These are phyloP conservation scores for Flabesymbios commensalis DNA, from an alignment of 2,888 invertebrate species.

Conservation along the genomic window DNA sequence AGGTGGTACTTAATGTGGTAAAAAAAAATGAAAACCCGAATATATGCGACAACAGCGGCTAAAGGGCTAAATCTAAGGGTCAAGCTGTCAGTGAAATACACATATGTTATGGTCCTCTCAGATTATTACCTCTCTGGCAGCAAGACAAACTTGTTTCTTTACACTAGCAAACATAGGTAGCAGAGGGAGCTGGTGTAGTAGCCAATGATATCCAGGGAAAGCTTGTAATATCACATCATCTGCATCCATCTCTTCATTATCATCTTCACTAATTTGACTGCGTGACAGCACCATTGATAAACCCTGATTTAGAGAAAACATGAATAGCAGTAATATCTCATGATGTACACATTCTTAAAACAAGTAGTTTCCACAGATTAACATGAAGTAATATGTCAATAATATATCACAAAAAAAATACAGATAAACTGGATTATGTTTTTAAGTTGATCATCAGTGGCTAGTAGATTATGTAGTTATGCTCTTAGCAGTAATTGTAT, in stretches of 20 bases:
- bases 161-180: slow-evolving; percentile 76
- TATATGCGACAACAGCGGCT: no score
- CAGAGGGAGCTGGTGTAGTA: slow-evolving; percentile 66
- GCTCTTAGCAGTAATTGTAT: background rate
- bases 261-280: background rate
- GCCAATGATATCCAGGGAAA: slow-evolving; percentile 60
- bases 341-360: background rate
- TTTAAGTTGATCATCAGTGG: background rate
- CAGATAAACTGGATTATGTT: background rate
- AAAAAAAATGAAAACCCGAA: no score
- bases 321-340: background rate
- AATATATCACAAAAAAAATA: background rate
- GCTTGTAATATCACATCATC: slow-evolving; percentile 33
- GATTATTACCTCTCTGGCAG: slow-evolving; percentile 54
- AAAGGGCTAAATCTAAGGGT: no score
- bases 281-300: slow-evolving; percentile 72
- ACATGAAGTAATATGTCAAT: background rate
- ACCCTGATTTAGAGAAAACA: slow-evolving; percentile 64
- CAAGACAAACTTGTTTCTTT: slow-evolving; percentile 43
- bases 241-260: slow-evolving; percentile 16
- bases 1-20: no score
- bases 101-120: no score
- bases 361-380: background rate
- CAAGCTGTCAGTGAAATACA: no score
- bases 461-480: background rate